Evolutionary conservation across 2,797 vertebrate genomes (phyloP), one percentile per base, ranked within the genome.

Genomic region (Leptodactylus fallax): DNA sequence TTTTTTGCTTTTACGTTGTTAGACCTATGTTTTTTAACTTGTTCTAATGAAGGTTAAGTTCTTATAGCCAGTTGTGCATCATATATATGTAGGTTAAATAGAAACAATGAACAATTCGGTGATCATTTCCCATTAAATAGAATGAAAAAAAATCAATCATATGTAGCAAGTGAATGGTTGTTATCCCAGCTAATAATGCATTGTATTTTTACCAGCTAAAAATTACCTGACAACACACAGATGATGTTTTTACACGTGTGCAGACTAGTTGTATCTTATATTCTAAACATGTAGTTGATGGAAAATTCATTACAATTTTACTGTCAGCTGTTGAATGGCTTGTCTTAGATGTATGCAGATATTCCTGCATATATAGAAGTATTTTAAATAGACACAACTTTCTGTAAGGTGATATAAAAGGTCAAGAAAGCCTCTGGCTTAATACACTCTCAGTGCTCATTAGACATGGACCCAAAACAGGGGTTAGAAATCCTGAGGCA

Each of bases 351-450:
- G 51, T 67, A 65, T 79, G 72, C 45, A 69, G 21, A 78, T 83
- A 81, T 55, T 74, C 47, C 69, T 81, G 79, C 72, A 81, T 79
- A 56, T 60, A 49, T 61, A 45, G 53, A 79, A 83, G 47, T 45
- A 53, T 77, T 77, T 86, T 86, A 79, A 86, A 87, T 83, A 87
- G 85, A 83, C 11, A 83, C 25, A 56, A 67, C 27, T 82, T 83
- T 71, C 55, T 72, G 65, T 17, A 83, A 89, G 88, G 88, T 89
- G 72, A 76, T 74, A 60, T 85, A 53, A 83, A 78, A 82, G 84
- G 85, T 86, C 85, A 79, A 23, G 60, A 78, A 71, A 74, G 88
- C 88, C 85, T 87, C 85, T 87, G 85, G 88, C 88, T 89, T 87
- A 72, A 79, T 86, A 79, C 74, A 56, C 74, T 83, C 85, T 89